Percentiles rank a stretch among this genome's conserved stretches.
phyloP scores from a whole-genome alignment of 2,888 invertebrate species.

The Heterodera filipjevi region DNA sequence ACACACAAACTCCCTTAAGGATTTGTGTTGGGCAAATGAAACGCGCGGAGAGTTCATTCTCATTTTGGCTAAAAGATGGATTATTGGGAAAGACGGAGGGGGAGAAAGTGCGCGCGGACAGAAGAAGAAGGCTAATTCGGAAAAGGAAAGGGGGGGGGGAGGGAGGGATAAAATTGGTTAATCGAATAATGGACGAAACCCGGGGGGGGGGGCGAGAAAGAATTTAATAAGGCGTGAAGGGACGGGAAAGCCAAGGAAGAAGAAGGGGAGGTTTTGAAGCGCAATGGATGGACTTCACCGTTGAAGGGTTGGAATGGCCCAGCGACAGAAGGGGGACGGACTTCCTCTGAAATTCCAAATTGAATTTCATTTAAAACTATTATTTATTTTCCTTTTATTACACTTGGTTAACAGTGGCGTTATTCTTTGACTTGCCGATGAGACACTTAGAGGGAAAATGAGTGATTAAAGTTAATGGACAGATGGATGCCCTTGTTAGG shows the following conservation, averaged over 20 bases:
- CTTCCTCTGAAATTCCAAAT: too few species aligned
- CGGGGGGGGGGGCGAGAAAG: neutral
- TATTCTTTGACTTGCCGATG: too few species aligned
- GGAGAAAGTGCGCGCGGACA: neutral
- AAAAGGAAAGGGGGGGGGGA: neutral
- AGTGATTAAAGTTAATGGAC: too few species aligned
- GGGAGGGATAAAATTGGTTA: neutral
- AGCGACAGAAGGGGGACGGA: neutral
- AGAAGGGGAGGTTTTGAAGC: neutral
- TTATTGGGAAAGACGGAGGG: neutral
- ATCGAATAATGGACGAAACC: neutral
- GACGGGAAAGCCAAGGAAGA: neutral
- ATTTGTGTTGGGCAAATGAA: neutral
- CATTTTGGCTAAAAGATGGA: constrained; percentile 1
- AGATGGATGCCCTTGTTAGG: too few species aligned
- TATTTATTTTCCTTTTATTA: too few species aligned
- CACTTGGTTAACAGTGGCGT: too few species aligned
- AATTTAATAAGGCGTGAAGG: constrained; percentile 5
- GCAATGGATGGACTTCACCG: neutral
- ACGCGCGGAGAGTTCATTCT: neutral
- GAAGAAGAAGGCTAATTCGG: constrained; percentile 14
- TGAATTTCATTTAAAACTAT: too few species aligned
- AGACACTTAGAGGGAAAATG: too few species aligned
- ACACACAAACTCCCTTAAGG: neutral
- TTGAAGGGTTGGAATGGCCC: neutral